Percentiles rank a stretch among this genome's conserved stretches.
phyloP scores from a whole-genome alignment of 2,797 vertebrate species.

The Triplophysa bombifrons region DNA sequence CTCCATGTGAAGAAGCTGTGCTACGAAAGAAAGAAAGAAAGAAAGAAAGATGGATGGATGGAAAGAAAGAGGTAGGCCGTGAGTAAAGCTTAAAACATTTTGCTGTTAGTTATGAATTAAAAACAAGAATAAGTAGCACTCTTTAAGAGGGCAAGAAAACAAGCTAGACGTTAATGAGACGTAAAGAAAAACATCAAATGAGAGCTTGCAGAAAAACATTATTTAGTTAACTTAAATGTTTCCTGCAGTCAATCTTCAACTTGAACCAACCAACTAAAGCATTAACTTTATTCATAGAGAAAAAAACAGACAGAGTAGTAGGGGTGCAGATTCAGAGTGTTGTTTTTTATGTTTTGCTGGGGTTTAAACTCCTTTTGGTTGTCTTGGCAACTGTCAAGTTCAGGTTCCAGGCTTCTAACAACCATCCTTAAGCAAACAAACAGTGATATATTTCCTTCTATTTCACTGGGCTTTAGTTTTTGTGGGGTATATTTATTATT shows the following conservation, averaged over 20 bases:
- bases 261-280: conserved; percentile 16
- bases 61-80: too few species aligned
- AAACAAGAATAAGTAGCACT: too few species aligned
- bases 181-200: conserved; percentile 31
- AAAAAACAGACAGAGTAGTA: not conserved
- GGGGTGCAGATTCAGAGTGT: not conserved
- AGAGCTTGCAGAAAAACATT: conserved; percentile 30
- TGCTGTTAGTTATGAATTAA: too few species aligned
- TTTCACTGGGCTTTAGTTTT: conserved; percentile 28
- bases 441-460: conserved; percentile 44
- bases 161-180: conserved; percentile 45
- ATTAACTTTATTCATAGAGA: conserved; percentile 16
- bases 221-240: conserved; percentile 44
- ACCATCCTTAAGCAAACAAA: conserved; percentile 48
- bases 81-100: too few species aligned
- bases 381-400: conserved; percentile 46
- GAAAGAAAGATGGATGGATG: too few species aligned
- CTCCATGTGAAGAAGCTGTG: too few species aligned
- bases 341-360: conserved; percentile 17
- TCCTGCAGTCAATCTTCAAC: conserved; percentile 53
- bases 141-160: conserved; percentile 19
- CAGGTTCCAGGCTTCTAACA: conserved; percentile 41
- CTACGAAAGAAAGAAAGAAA: not conserved
- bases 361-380: conserved; percentile 43
- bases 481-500: conserved; percentile 40